Conservation (phyloP, 2,888 invertebrate genomes). For the Sialis fuliginosa region DNA sequence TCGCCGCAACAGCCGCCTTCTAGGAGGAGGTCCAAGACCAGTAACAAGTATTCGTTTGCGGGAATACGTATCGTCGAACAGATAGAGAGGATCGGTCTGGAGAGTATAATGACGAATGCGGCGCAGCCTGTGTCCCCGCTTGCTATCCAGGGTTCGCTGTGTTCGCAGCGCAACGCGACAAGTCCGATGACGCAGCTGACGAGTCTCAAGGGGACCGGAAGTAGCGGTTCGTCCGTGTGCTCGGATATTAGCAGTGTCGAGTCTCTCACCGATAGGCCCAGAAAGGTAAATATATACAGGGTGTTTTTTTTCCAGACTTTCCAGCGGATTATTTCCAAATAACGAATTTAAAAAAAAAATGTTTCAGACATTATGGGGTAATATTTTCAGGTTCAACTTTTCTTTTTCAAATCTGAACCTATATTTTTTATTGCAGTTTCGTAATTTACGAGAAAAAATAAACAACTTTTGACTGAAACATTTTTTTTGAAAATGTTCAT, state of each 20-base stretch:
- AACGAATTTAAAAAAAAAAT: neutral
- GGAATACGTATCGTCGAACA: constrained; percentile 41
- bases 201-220: constrained; percentile 38
- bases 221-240: constrained; percentile 1
- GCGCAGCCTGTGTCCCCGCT: constrained; percentile 40
- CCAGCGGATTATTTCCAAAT: neutral
- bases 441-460: too few species aligned
- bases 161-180: constrained; percentile 38
- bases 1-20: constrained; percentile 13
- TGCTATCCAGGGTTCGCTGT: constrained; percentile 41
- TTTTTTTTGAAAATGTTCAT: too few species aligned
- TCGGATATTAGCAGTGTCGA: constrained; percentile 10
- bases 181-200: constrained; percentile 69
- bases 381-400: too few species aligned
- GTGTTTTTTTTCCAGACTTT: too few species aligned
- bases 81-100: constrained; percentile 48
- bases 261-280: constrained; percentile 4
- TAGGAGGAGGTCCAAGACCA: neutral
- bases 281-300: constrained; percentile 6
- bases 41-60: constrained; percentile 20
- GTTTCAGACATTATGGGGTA: too few species aligned
- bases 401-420: too few species aligned
- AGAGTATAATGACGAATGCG: constrained; percentile 44
- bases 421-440: too few species aligned
- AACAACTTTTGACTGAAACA: too few species aligned